Base-by-base conservation (phyloP, 1,140 invertebrate species). In the Eciton burchellii region DNA sequence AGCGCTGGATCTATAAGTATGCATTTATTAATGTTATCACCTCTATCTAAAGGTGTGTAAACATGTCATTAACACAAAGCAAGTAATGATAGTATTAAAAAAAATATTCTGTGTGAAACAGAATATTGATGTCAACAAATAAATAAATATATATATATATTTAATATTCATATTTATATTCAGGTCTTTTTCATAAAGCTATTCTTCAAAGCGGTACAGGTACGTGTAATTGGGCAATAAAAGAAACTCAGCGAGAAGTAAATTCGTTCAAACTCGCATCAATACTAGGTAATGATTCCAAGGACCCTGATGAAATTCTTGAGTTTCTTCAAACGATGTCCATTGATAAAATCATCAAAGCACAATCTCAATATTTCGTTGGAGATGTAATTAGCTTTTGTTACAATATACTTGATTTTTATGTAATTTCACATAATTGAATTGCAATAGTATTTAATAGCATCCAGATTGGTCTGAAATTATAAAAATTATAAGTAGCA, bases 191-290 rank as follows among this genome's bases (percentile, higher is more conserved):
- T 72, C 94, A 95, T 82, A 95, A 95, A 89, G 95, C 94, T 0
- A 96, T 96, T 47, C 82, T 93, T 2, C 95, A 95, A 91, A 95
- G 95, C 84, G 95, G 95, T 45, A 91, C 92, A 21, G 93, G 93
- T 0, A 92, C 88, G 14, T 89, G 84, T 81, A 88, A 91, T 2
- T 95, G 94, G 94, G 26, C 16, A 8, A 1, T 49, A n/a, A 29
- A 5, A 12, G 4, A 47, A 8, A 63, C 47, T 12, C 52, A 66
- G 19, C 11, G 43, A 29, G 71, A 71, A 52, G 26, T 3, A 3
- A 70, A 49, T 43, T 52, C 59, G 14, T 82, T 79, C 16, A 72
- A 57, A 49, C 60, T 87, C 4, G 85, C 83, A 0, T 65, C 56
- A 9, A 16, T 66, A 47, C 29, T 87, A 16, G 83, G 79, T 14